Conservation (phyloP, 2,888 invertebrate species). For the Xylocampa areola region DNA sequence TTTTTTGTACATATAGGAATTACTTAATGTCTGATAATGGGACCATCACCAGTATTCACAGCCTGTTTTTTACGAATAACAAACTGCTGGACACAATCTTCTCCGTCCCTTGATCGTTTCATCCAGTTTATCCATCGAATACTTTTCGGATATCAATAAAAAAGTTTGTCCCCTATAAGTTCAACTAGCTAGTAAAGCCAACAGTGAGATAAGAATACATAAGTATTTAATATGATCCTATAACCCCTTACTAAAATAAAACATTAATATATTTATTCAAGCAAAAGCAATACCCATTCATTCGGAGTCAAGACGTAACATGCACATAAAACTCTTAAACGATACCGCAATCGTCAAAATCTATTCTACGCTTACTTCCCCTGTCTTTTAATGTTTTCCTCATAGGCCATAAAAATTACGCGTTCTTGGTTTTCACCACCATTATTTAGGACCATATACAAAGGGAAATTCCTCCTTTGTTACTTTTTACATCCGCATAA, state of each 20-base stretch:
- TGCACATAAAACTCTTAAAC: constrained; percentile 37
- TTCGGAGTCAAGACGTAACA: constrained; percentile 17
- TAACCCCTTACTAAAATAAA: too few relatives aligned
- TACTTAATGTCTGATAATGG: too few relatives aligned
- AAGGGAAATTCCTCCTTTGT: constrained; percentile 45
- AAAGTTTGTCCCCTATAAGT: too few relatives aligned
- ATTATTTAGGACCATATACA: constrained; percentile 38
- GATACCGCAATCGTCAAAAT: constrained; percentile 48
- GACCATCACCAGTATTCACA: too few relatives aligned
- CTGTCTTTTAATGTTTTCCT: constrained; percentile 44
- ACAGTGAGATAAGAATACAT: too few relatives aligned
- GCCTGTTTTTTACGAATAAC: too few relatives aligned
- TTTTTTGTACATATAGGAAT: too few relatives aligned
- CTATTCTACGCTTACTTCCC: constrained; percentile 27
- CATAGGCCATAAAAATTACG: constrained; percentile 44
- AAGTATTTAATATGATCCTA: constrained; percentile 1
- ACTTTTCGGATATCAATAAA: too few relatives aligned
- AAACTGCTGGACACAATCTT: too few relatives aligned
- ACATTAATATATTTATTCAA: constrained; percentile 11
- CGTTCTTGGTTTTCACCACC: constrained; percentile 37
- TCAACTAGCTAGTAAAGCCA: too few relatives aligned
- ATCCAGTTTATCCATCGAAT: too few relatives aligned
- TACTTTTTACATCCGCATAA: constrained; percentile 37
- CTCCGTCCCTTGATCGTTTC: too few relatives aligned
- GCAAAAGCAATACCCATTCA: constrained; percentile 3